phyloP scores from a whole-genome alignment of 2,797 vertebrate genomes.

The Coregonus ussuriensis region DNA sequence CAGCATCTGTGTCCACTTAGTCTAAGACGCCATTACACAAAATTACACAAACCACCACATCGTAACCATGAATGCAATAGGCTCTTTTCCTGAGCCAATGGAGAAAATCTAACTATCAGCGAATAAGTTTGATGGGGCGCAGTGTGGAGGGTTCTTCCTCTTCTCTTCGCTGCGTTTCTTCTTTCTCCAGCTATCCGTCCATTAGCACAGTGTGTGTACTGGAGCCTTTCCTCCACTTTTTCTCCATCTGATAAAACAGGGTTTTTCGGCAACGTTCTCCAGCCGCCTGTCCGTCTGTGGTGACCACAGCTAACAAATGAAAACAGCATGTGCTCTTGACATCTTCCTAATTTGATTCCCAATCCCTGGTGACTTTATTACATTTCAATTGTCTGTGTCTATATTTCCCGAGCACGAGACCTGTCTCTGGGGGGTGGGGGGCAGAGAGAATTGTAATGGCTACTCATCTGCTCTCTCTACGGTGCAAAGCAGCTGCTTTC shows the following conservation, averaged over 20 bases:
- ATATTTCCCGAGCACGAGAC: slow-evolving; percentile 8
- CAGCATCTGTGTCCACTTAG: not conserved
- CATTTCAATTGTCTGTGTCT: slow-evolving; percentile 29
- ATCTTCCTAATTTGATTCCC: slow-evolving; percentile 14
- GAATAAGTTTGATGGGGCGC: slow-evolving; percentile 3
- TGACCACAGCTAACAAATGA: not conserved
- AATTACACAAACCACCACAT: not conserved
- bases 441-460: no score
- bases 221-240: not conserved
- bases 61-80: not conserved
- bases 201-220: not conserved
- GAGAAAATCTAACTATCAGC: slow-evolving; percentile 34
- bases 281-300: not conserved
- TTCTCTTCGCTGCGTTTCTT: not conserved
- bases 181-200: not conserved
- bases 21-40: not conserved
- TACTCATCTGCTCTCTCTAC: not conserved
- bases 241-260: not conserved
- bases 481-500: not conserved
- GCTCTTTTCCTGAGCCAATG: slow-evolving; percentile 15
- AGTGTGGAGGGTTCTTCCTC: not conserved
- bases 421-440: not conserved
- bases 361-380: slow-evolving; percentile 14
- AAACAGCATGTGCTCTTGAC: not conserved
- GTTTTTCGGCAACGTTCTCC: not conserved